Evolutionary conservation across 2,888 invertebrate species (phyloP), one percentile per base, ranked within the genome.

Genomic region (Teinopalpus imperialis): DNA sequence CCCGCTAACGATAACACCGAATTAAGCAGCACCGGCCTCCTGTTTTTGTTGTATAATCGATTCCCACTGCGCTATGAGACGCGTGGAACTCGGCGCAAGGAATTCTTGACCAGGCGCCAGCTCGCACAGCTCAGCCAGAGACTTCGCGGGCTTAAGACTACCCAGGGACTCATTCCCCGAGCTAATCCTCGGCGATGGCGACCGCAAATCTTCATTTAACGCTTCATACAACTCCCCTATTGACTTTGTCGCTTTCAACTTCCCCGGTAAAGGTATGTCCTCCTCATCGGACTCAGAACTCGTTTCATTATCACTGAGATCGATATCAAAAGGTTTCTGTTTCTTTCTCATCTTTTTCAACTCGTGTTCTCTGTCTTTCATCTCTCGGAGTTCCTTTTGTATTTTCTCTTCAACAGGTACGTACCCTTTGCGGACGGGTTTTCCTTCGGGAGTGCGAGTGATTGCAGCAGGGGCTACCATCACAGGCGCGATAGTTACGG

Each of bases 401-500:
- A 97, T 97, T 77, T 95, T 96, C 63, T 95, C 94, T 71, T 97
- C 96, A 1, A 97, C 95, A 0, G 96, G 94, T 2, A 95, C 92
- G 72, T 91, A 95, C 8, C 95, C 95, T 54, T 94, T 94, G 43
- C 95, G 90, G 20, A 93, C 87, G 0, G 92, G 91, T 56, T 92
- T 91, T 0, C 93, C 93, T 53, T 91, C 91, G 1, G 90, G 79
- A 32, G 90, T 90, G 41, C 91, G 90, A 45, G 87, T 81, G 48
- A 86, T 74, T n/a, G 89, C 76, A 4, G 78, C 70, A 1, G 81
- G 74, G 14, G 71, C 41, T n/a, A 50, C 51, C 7, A 70, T 54
- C 9, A 68, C 63, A 1, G 79, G 70, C 0, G 69, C 61, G 8
- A 78, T 55, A 1, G 30, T 12, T 9, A 73, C 61, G 1, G 59